Base-by-base conservation (phyloP, 1,140 invertebrate genomes). In the Drosophila kepulauana region DNA sequence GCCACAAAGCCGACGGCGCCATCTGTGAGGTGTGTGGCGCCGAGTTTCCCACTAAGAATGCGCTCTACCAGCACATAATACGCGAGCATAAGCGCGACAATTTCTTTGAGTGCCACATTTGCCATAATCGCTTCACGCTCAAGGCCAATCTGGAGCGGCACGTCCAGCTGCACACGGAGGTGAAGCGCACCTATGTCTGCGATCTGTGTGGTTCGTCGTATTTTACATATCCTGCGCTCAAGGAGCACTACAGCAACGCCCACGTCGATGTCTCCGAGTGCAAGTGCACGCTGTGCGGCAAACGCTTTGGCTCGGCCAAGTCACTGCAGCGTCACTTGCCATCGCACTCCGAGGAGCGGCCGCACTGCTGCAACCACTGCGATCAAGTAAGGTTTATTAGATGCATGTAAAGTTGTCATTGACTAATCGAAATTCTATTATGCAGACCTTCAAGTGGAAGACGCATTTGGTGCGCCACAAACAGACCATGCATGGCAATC, bases 361-460 rank as follows among this genome's bases (percentile, higher is more conserved):
- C 97, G 8, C 96, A 97, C 88, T 97, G 97, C 81, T 98, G 97
- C 91, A 95, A 95, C 72, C 96, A 97, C 48, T 97, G 97, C 82
- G 89, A 92, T 79, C 92, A 92, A 81, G 92, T 92, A 46, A 20
- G 54, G n/a, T 11, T 25, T 2, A 30, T 35, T 7, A 10, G 3
- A 25, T 25, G 20, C 0, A 7, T 38, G 2, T 25, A 0, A 10
- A 5, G 13, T 15, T 20, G 1, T 0, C 1, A 20, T 4, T 38
- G 0, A 13, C 28, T 16, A 30, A 41, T 30, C 6, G 11, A 11
- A 33, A n/a, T n/a, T 6, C 8, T 6, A 16, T 57, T 8, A 1
- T 38, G 1, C 46, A 92, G 91, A 92, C 91, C 5, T 92, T 92
- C 54, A 92, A 92, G 56, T 92, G 91, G 91, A 92, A 92, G 56